A percentile compares a stretch with the other conserved stretches of the same genome.
phyloP scores from a whole-genome alignment of 2,797 vertebrate genomes.

The Tapera naevia region DNA sequence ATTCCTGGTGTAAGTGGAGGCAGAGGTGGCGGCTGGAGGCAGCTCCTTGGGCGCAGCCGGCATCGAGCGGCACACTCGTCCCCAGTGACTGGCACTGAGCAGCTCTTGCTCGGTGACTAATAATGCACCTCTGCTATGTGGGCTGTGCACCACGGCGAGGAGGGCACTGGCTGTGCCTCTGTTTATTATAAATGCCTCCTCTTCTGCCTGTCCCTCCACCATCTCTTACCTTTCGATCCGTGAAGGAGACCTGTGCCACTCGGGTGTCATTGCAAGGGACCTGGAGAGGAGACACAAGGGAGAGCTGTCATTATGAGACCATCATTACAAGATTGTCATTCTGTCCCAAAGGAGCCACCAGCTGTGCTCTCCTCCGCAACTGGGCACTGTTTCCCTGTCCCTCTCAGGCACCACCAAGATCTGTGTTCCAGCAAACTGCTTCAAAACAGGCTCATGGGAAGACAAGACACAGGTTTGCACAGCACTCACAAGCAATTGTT shows the following conservation, averaged over 20 bases:
- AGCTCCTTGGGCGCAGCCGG: neutral
- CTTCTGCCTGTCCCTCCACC: neutral
- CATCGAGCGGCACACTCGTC: rapidly evolving
- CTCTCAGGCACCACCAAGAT: neutral
- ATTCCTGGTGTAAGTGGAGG: rapidly evolving
- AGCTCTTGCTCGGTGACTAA: neutral
- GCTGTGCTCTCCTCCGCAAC: neutral
- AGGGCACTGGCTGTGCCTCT: rapidly evolving
- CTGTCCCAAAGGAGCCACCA: rapidly evolving
- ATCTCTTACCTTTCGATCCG: neutral
- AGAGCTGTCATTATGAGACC: rapidly evolving
- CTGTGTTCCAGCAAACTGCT: neutral
- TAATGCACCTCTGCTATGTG: neutral
- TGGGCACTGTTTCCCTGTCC: rapidly evolving
- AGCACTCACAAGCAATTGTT: neutral
- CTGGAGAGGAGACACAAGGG: neutral
- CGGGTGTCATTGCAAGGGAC: slow-evolving; percentile 62
- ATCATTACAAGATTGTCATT: rapidly evolving
- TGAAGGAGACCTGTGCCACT: slow-evolving; percentile 43
- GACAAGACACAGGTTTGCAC: neutral
- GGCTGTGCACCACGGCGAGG: neutral
- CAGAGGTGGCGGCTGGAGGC: neutral
- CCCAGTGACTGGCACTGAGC: rapidly evolving
- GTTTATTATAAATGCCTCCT: rapidly evolving
- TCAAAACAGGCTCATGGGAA: neutral